These are phyloP conservation scores for Plectropomus leopardus DNA, from an alignment of 2,113 vertebrate species.

Conservation along the genomic window DNA sequence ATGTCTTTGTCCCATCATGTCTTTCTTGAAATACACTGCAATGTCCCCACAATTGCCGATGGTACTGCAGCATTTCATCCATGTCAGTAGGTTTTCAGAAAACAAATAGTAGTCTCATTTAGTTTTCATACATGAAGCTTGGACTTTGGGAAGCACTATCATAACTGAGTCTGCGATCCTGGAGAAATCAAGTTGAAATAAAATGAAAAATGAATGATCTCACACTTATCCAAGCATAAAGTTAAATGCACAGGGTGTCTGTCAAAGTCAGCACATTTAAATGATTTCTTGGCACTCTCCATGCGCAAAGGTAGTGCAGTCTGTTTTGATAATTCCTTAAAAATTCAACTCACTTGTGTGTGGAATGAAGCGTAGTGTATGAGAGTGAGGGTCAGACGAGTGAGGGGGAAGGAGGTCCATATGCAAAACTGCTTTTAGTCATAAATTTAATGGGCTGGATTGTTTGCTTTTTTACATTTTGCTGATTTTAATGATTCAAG, in stretches of 20 bases:
- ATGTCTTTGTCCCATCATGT: too few species aligned
- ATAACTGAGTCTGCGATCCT: background rate
- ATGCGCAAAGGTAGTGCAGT: background rate
- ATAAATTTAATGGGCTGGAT: background rate
- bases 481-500: background rate
- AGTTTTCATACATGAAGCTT: background rate
- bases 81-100: too few species aligned
- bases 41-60: too few species aligned
- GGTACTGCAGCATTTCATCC: too few species aligned
- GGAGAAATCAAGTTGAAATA: conserved; percentile 1
- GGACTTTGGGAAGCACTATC: background rate
- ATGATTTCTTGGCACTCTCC: conserved; percentile 11
- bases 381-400: background rate
- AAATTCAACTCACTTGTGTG: background rate
- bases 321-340: conserved; percentile 20
- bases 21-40: too few species aligned
- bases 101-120: background rate
- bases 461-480: conserved; percentile 10
- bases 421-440: conserved; percentile 8
- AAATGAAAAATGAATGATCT: conserved; percentile 31
- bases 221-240: conserved; percentile 16
- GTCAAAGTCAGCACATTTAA: conserved; percentile 20
- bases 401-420: background rate
- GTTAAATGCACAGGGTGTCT: background rate
- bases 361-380: background rate